Base-by-base conservation (phyloP, 2,888 invertebrate species). In the Eumacrocentrus americanus region DNA sequence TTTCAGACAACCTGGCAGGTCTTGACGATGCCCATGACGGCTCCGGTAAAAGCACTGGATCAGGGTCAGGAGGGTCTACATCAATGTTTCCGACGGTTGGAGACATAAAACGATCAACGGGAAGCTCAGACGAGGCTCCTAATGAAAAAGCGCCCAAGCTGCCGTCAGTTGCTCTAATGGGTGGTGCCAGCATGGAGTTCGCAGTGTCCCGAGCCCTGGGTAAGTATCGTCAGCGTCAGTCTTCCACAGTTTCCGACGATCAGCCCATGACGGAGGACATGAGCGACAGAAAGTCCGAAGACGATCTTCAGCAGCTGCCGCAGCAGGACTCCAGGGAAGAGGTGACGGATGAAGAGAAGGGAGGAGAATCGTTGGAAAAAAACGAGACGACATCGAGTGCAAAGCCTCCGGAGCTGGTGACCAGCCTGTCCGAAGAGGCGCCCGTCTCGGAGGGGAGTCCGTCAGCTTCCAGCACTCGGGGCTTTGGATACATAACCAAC, bases 191-290 rank as follows among this genome's bases (percentile, higher is more conserved):
- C 7, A 90, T 92, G 86, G 92, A 92, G 76, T 92, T 92, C 79
- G 91, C 92, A 0, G 92, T 92, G 0, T 92, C 92, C 0, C 82
- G 92, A 73, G 92, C 92, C 0, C 81, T 92, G 20, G 92, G 91
- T 20, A 91, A 91, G 81, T 92, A 91, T 75, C 83, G 92, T 46
- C 85, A 91, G 67, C 84, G 89, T 63, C 89, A 90, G 70, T 89
- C 89, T 29, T 88, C 89, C 12, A 88, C 89, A 14, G 83, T 89
- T 50, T 88, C 88, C 35, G 90, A 90, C 70, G 91, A 90, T 64
- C 88, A 88, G 73, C 82, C 84, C 48, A 77, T 73, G 3, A 78
- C 79, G 47, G 87, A 88, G 60, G 83, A 83, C 6, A 81, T 82
- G 22, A 81, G 64, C 23, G 79, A 79, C 29, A 77, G 73, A 57